These are phyloP conservation scores for Phocides pigmalion DNA, from an alignment of 1,140 invertebrate species.

Conservation along the genomic window DNA sequence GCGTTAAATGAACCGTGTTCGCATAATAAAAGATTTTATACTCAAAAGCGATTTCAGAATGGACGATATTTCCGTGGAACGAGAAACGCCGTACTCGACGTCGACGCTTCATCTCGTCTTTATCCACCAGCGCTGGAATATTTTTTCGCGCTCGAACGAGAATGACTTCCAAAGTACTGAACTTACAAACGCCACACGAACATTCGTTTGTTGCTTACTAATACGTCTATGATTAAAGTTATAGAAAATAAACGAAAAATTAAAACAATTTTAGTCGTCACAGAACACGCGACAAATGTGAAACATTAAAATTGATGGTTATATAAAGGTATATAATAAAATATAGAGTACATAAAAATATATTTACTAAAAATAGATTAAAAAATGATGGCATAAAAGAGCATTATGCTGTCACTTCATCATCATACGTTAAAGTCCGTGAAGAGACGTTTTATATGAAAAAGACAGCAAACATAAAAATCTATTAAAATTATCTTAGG, in stretches of 20 bases:
- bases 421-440: no score
- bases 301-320: no score
- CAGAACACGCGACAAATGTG: no score
- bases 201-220: constrained; percentile 46
- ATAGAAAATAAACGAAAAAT: neutral
- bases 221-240: constrained; percentile 29
- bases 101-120: constrained; percentile 56
- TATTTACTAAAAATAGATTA: no score
- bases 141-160: constrained; percentile 56
- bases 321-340: no score
- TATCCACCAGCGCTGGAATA: constrained; percentile 47
- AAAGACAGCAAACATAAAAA: no score
- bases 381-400: no score
- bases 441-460: no score
- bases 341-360: no score
- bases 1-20: constrained; percentile 79
- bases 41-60: constrained; percentile 73
- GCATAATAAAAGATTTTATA: constrained; percentile 81
- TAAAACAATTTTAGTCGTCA: no score
- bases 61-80: constrained; percentile 67
- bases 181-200: constrained; percentile 55
- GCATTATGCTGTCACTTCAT: no score
- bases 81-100: constrained; percentile 53
- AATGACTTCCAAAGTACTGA: constrained; percentile 47
- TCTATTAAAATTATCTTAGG: no score